A percentile compares a stretch with the other conserved stretches of the same genome.
Conservation (phyloP, 2,113 vertebrate species). For the Lynx canadensis region DNA sequence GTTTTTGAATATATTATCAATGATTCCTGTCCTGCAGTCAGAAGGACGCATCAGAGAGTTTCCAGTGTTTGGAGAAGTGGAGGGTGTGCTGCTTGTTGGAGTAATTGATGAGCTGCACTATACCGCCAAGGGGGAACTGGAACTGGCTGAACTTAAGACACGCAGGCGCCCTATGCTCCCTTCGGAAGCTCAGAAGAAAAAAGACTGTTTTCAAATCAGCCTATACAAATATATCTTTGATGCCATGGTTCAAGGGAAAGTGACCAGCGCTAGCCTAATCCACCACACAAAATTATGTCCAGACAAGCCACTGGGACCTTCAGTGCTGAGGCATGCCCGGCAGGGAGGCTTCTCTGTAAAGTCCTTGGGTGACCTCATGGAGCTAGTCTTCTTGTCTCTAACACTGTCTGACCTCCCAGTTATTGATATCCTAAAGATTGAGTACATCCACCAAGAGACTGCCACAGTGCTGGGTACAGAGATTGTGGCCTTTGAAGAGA, state of each 20-base stretch:
- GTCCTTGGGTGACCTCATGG: slow-evolving; percentile 83
- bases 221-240: slow-evolving; percentile 89
- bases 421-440: slow-evolving; percentile 84
- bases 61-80: slow-evolving; percentile 87
- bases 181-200: slow-evolving; percentile 77
- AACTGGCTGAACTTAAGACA: slow-evolving; percentile 82
- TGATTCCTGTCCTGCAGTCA: slow-evolving; percentile 83
- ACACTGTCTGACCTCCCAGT: slow-evolving; percentile 81
- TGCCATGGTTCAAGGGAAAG: slow-evolving; percentile 83
- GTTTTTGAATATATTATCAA: slow-evolving; percentile 83
- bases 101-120: slow-evolving; percentile 86
- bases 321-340: slow-evolving; percentile 77
- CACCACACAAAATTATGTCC: slow-evolving; percentile 79
- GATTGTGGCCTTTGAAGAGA: slow-evolving; percentile 80
- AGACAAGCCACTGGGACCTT: slow-evolving; percentile 76
- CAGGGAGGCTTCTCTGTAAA: slow-evolving; percentile 77
- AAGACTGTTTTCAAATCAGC: slow-evolving; percentile 84
- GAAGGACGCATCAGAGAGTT: slow-evolving; percentile 84
- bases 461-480: slow-evolving; percentile 76
- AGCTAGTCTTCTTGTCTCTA: slow-evolving; percentile 82
- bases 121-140: slow-evolving; percentile 83
- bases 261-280: slow-evolving; percentile 78
- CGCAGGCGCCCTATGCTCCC: slow-evolving; percentile 67
- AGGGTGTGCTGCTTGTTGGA: slow-evolving; percentile 84
- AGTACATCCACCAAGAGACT: slow-evolving; percentile 86